phyloP scores from a whole-genome alignment of 2,888 invertebrate species.

The Troides helena region DNA sequence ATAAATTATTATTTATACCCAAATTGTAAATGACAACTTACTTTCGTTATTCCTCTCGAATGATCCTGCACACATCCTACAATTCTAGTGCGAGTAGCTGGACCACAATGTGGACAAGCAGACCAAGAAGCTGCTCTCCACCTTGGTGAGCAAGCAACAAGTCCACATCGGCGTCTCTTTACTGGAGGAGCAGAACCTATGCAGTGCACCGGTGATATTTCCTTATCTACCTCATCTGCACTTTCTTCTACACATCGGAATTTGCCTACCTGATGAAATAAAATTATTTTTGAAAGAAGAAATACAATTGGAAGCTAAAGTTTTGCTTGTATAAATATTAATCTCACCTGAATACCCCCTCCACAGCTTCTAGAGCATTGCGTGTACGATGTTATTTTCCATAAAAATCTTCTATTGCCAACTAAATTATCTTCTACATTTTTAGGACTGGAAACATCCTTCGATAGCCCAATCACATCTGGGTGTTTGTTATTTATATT shows the following conservation, averaged over 20 bases:
- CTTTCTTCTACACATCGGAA: constrained; percentile 85
- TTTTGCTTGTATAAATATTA: constrained; percentile 1
- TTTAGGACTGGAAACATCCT: constrained; percentile 44
- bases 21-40: constrained; percentile 36
- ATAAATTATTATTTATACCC: not conserved
- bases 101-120: constrained; percentile 88
- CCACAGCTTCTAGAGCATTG: constrained; percentile 91
- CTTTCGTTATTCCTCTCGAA: constrained; percentile 70
- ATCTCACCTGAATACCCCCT: constrained; percentile 83
- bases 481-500: constrained; percentile 39
- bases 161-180: constrained; percentile 84
- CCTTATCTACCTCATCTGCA: constrained; percentile 82
- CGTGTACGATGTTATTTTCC: constrained; percentile 89
- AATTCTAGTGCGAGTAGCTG: constrained; percentile 85
- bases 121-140: constrained; percentile 91
- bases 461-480: constrained; percentile 45
- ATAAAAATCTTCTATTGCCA: constrained; percentile 80
- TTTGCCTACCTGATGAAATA: constrained; percentile 76
- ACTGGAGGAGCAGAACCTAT: constrained; percentile 82
- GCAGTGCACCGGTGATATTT: constrained; percentile 72
- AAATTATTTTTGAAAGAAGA: not conserved
- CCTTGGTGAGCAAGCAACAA: constrained; percentile 88
- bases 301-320: not conserved
- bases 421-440: constrained; percentile 61
- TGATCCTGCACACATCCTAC: constrained; percentile 86